These are phyloP conservation scores for Lithodes maja DNA, from an alignment of 2,888 invertebrate genomes.

Conservation along the genomic window DNA sequence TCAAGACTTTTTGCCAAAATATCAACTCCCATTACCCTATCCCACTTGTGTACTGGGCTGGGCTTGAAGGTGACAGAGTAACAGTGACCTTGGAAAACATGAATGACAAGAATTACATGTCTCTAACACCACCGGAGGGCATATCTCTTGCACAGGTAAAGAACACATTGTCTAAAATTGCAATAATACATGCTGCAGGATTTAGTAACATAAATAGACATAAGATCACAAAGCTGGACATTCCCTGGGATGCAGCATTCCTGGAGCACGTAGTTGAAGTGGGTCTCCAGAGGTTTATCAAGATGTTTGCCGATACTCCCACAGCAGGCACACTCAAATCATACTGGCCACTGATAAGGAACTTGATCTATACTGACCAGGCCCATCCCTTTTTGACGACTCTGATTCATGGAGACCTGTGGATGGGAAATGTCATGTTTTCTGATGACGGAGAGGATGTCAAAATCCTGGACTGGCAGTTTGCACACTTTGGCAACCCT, in stretches of 20 bases:
- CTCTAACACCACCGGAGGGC: slow-evolving; percentile 42
- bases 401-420: slow-evolving; percentile 65
- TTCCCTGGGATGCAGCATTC: slow-evolving; percentile 19
- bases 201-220: slow-evolving; percentile 35
- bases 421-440: slow-evolving; percentile 64
- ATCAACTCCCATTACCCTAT: slow-evolving; percentile 32
- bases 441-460: slow-evolving; percentile 38
- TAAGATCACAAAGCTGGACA: slow-evolving; percentile 27
- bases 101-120: slow-evolving; percentile 26
- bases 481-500: slow-evolving; percentile 50
- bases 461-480: slow-evolving; percentile 66
- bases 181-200: slow-evolving; percentile 63
- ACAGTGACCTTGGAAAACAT: slow-evolving; percentile 63
- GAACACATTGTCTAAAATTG: slow-evolving; percentile 26
- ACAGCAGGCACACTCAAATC: slow-evolving; percentile 22
- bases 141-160: slow-evolving; percentile 50
- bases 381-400: slow-evolving; percentile 51
- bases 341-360: slow-evolving; percentile 2
- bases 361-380: slow-evolving; percentile 5
- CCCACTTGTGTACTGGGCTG: slow-evolving; percentile 56
- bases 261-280: slow-evolving; percentile 18
- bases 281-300: slow-evolving; percentile 42
- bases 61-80: slow-evolving; percentile 19
- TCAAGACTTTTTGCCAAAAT: slow-evolving; percentile 33
- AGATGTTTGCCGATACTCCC: slow-evolving; percentile 30